Conservation (phyloP, 2,113 vertebrate species). For the Platanista minor region DNA sequence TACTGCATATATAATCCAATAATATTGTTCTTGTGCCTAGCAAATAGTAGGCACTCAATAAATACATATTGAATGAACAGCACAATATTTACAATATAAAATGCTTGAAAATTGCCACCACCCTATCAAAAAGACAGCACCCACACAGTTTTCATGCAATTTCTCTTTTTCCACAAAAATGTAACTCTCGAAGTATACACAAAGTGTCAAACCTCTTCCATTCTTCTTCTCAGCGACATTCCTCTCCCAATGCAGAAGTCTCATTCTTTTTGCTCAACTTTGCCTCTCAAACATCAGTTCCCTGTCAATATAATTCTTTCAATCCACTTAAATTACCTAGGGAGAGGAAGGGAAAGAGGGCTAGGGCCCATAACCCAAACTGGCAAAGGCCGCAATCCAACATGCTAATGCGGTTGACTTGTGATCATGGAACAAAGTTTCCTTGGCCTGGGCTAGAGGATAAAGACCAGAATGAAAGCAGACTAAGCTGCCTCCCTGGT, state of each 20-base stretch:
- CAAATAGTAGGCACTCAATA: too few relatives aligned
- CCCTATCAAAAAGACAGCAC: background rate
- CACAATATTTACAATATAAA: background rate
- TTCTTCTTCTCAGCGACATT: background rate
- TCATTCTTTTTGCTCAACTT: background rate
- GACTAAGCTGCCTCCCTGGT: background rate
- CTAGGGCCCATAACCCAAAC: background rate
- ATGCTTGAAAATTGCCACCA: background rate
- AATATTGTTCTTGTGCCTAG: background rate
- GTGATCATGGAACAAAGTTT: background rate
- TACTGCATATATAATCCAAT: background rate
- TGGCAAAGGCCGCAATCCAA: background rate
- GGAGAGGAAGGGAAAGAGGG: background rate
- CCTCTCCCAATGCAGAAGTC: background rate
- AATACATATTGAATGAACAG: background rate
- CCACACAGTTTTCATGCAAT: background rate
- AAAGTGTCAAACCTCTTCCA: background rate
- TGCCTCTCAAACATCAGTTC: background rate
- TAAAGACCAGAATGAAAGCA: background rate
- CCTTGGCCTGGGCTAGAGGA: background rate
- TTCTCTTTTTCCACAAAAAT: constrained; percentile 1
- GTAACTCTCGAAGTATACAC: background rate
- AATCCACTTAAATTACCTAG: background rate
- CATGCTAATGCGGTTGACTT: background rate
- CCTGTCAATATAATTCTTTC: background rate